phyloP scores from a whole-genome alignment of 1,140 invertebrate species.

The Chelonus insularis region DNA sequence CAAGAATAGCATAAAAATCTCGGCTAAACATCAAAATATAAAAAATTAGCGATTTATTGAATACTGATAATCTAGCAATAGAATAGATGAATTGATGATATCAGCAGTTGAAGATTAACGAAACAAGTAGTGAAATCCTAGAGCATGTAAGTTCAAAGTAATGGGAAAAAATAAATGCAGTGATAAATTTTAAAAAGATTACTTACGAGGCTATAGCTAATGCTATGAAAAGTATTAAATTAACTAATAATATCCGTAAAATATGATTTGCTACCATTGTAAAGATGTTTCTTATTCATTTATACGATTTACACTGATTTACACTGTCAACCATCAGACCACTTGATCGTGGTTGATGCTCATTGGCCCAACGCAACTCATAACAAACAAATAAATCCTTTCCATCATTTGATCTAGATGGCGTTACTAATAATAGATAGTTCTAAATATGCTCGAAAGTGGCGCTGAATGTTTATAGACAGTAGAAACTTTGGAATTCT shows the following conservation, averaged over 20 bases:
- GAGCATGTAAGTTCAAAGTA: not conserved
- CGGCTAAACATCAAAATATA: conserved; percentile 58
- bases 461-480: too few species aligned
- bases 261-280: conserved; percentile 52
- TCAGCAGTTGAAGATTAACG: conserved; percentile 26
- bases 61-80: too few species aligned
- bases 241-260: conserved; percentile 48
- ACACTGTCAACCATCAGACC: conserved; percentile 27
- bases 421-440: too few species aligned
- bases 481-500: too few species aligned
- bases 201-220: conserved; percentile 49
- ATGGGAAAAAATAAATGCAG: not conserved
- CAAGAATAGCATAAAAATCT: conserved; percentile 96
- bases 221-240: conserved; percentile 44
- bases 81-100: too few species aligned
- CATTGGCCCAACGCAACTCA: conserved; percentile 42
- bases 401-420: too few species aligned
- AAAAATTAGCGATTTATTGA: too few species aligned
- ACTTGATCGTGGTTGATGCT: conserved; percentile 47
- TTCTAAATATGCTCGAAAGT: too few species aligned
- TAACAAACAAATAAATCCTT: not conserved
- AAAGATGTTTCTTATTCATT: conserved; percentile 56
- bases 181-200: conserved; percentile 25
- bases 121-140: not conserved
- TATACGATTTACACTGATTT: conserved; percentile 16